phyloP scores from a whole-genome alignment of 2,113 vertebrate species.

The Chiloscyllium plagiosum region DNA sequence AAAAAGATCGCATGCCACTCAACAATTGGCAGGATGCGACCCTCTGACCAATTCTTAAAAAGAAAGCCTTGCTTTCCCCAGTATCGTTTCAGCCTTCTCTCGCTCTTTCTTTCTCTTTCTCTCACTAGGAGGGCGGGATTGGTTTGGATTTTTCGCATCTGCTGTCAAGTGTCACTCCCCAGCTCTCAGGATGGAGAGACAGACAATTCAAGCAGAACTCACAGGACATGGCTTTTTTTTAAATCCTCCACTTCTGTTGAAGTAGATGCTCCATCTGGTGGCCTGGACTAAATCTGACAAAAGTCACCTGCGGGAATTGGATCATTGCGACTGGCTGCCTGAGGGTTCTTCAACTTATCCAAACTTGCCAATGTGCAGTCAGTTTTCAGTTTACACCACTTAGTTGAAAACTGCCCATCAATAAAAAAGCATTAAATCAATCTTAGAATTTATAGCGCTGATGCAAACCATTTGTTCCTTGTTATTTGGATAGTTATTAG shows the following conservation, averaged over 20 bases:
- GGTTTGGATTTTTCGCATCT: background rate
- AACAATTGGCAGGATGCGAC: background rate
- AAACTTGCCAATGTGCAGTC: background rate
- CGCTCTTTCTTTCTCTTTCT: too few species aligned
- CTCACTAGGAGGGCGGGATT: background rate
- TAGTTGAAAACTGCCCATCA: too few species aligned
- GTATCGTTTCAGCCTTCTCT: background rate
- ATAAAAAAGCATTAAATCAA: background rate
- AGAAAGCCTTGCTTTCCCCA: background rate
- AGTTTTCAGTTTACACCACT: background rate
- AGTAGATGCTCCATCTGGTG: slow-evolving; percentile 23
- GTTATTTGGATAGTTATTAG: background rate
- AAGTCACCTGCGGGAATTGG: background rate
- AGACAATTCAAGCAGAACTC: background rate
- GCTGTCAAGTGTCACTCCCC: background rate
- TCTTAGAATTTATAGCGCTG: background rate
- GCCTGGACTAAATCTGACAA: background rate
- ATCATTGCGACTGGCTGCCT: background rate
- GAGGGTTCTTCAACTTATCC: background rate
- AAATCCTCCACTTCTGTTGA: background rate
- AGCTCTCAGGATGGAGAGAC: background rate
- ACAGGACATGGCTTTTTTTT: background rate
- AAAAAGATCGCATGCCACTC: background rate
- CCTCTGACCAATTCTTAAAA: background rate
- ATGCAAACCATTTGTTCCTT: background rate